Base-by-base conservation (phyloP, 2,888 invertebrate genomes). In the Erynnis tages region DNA sequence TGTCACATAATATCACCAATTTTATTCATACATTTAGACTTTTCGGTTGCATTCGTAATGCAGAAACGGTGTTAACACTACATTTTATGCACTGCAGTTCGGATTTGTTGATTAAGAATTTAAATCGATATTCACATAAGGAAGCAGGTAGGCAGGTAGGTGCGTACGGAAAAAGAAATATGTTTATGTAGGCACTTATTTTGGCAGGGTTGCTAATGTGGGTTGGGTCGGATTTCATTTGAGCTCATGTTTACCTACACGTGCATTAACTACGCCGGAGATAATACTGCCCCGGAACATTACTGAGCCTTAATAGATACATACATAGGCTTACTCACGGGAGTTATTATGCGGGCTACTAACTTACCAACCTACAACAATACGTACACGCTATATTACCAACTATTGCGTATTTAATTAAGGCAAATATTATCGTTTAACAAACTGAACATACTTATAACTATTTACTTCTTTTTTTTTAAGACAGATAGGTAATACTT, bases 51-150 rank as follows among this genome's bases (percentile, higher is more conserved):
- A 71, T 71, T 65, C 71, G 76, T 80, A 82, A 84, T 82, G 81
- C 76, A 77, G 65, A 73, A 81, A 77, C 76, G 77, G 81, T 83
- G 84, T 85, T 83, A 82, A 81, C 77, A 77, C 71, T 71, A 71
- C 73, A 77, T 76, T 83, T 83, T 83, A 83, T 82, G 71, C 65
- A 66, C 71, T 69, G 66, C 69, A 72, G 67, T 66, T 63, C 64
- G 63, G 61, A 66, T 62, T 59, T 66, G 68, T 73, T 80, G 77
- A 80, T 82, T 81, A 78, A 82, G 79, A 81, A 75, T 79, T 74
- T 71, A 68, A 66, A 74, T 71, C 62, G 58, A 68, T 70, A 63
- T 62, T 67, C 54, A 52, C 59, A 54, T 54, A 56, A 54, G 57
- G 58, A 56, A 59, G 48, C 54, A 50, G 53, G 53, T 59, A 56